Evolutionary conservation across 2,888 invertebrate genomes (phyloP), one percentile per base, ranked within the genome.

Genomic region (Apantesis nais): DNA sequence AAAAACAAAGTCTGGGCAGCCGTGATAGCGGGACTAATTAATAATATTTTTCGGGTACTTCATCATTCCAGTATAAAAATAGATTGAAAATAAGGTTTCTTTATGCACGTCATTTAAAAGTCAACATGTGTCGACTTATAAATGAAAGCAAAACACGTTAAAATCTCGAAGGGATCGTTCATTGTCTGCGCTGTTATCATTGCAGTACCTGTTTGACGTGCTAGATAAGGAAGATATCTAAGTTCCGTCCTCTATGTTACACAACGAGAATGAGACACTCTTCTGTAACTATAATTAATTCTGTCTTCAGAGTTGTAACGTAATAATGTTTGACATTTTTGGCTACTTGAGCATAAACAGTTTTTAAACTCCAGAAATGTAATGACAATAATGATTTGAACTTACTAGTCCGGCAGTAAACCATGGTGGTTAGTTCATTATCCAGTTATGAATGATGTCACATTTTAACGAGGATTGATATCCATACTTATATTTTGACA

Each of bases 191-290:
- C 60, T 69, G 77, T 82, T 80, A 82, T 82, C 81, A 67, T 70
- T 68, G 77, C 77, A 83, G 83, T 83, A 81, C 83, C 78, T 80
- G 81, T 80, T 76, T 73, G 78, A 80, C 77, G 80, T 82, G 66
- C 70, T 71, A 72, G 88, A 89, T 89, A 88, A 83, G n/a, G n/a
- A n/a, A n/a, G 80, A 76, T 88, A 88, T 89, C 86, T 79, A 72
- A 76, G 78, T 84, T 86, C 81, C 84, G 85, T 78, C 80, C 77
- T 76, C 73, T 71, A 76, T 71, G 72, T 82, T 82, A 87, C 83
- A 85, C 82, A 82, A 79, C 70, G 70, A 73, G 67, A 74, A 78
- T 66, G 76, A 78, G 75, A 73, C 70, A 75, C 68, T 76, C 67
- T 74, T 78, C 75, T 80, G 64, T 84, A 81, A 82, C 76, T 81